Evolutionary conservation across 2,888 invertebrate species (phyloP).

Genomic region (Netelia melanura): DNA sequence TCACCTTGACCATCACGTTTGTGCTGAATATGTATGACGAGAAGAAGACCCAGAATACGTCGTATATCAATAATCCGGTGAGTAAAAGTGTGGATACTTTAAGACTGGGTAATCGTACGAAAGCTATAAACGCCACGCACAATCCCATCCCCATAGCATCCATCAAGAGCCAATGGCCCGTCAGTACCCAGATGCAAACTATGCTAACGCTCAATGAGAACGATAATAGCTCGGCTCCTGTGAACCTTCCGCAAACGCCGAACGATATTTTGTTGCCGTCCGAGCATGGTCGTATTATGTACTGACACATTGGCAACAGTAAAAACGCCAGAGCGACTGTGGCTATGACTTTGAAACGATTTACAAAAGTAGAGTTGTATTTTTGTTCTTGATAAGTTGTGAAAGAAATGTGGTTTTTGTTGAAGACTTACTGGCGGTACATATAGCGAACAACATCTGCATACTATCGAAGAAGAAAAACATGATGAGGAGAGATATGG

Average conservation of each 20-base stretch:
- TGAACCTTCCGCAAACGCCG: slow-evolving; percentile 96
- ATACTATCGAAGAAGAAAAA: slow-evolving; percentile 99
- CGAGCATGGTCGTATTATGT: slow-evolving; percentile 94
- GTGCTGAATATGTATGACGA: slow-evolving; percentile 99
- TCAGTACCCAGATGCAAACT: slow-evolving; percentile 98
- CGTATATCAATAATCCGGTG: slow-evolving; percentile 97
- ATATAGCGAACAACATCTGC: slow-evolving; percentile 98
- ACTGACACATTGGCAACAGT: slow-evolving; percentile 98
- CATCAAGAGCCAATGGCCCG: slow-evolving; percentile 99
- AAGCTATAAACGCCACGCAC: slow-evolving; percentile 98
- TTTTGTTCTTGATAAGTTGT: slow-evolving; percentile 49
- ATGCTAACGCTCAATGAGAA: slow-evolving; percentile 96
- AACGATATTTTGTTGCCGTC: slow-evolving; percentile 95
- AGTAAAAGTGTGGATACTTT: slow-evolving; percentile 97
- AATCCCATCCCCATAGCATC: slow-evolving; percentile 99
- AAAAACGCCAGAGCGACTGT: slow-evolving; percentile 98
- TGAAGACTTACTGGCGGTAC: slow-evolving; percentile 95
- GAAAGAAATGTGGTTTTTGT: not conserved
- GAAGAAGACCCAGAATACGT: slow-evolving; percentile 99
- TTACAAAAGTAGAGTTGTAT: slow-evolving; percentile 28
- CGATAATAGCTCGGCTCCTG: slow-evolving; percentile 96
- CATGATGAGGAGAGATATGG: slow-evolving; percentile 97
- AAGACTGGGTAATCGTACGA: slow-evolving; percentile 97
- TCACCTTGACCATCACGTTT: slow-evolving; percentile 99
- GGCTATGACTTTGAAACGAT: slow-evolving; percentile 91